Conservation (phyloP, 2,888 invertebrate species). For the Cephonodes hylas region DNA sequence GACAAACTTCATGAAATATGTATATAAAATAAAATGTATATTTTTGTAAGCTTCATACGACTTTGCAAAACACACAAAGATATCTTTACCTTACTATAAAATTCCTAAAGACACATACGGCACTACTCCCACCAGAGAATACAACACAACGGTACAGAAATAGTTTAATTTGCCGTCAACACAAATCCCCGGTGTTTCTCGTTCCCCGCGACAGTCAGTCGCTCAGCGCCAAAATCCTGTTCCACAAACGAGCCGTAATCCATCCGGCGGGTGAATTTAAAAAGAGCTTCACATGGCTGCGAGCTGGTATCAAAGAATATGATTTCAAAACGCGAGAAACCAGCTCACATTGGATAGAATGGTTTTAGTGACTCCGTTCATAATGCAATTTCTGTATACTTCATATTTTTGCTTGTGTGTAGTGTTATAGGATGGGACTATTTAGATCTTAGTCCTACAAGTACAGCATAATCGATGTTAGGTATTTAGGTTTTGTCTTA, state of each 20-base stretch:
- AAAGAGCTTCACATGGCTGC: not conserved
- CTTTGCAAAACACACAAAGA: too few relatives aligned
- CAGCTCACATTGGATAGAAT: not conserved
- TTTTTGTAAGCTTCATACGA: too few relatives aligned
- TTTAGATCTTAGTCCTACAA: too few relatives aligned
- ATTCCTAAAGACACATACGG: too few relatives aligned
- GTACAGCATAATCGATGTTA: too few relatives aligned
- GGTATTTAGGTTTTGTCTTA: too few relatives aligned
- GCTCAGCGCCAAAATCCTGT: not conserved
- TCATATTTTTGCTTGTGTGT: too few relatives aligned
- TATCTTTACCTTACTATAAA: too few relatives aligned
- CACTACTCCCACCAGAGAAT: not conserved
- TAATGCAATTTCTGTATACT: not conserved
- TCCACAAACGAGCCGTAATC: conserved; percentile 1
- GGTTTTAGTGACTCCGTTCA: too few relatives aligned
- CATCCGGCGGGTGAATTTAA: not conserved
- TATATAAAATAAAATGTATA: too few relatives aligned
- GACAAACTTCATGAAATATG: too few relatives aligned
- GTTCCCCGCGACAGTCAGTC: not conserved
- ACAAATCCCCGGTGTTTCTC: not conserved
- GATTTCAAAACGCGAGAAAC: not conserved
- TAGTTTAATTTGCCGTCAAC: not conserved
- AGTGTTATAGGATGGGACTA: not conserved
- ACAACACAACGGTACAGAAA: not conserved
- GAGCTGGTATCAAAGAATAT: not conserved